Base-by-base conservation (phyloP, 2,797 vertebrate genomes). In the Lepilemur ruficaudatus region DNA sequence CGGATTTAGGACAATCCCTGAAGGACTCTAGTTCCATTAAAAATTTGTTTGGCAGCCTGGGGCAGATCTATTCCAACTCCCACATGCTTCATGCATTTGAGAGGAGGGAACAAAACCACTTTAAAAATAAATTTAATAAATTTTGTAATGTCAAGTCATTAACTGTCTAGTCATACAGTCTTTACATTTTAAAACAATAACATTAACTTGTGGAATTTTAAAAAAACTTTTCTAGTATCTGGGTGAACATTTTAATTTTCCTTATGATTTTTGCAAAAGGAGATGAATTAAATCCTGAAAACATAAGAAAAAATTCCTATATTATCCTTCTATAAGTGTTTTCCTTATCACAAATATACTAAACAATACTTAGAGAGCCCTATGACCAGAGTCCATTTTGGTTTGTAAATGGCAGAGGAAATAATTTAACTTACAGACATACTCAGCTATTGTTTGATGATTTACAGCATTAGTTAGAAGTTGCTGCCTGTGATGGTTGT, bases 101-200 rank as follows among this genome's bases (percentile, higher is more conserved):
- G 96, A 97, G 50, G 38, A 35, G 93, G 67, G n/a, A 98, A 93
- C n/a, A 94, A 94, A 97, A 98, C 93, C 93, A 57, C 57, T 95
- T 97, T 94, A 85, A 46, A 98, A 98, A 95, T 94, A 94, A 84
- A 94, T 91, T 89, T 97, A 98, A 98, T 93, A 98, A 98, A 98
- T 90, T 83, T 93, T 88, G 30, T 94, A 65, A 95, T 93, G 75
- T 80, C 83, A 97, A 96, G 96, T 95, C 96, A 97, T 97, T 97
- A 98, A 95, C 92, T 97, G 57, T 92, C 93, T 97, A 93, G 89
- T 95, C 95, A 92, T 70, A 50, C 5, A 83, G 12, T 28, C 65
- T 94, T 97, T 41, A 48, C 35, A 90, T 95, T 97, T 91, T 92
- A 61, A 93, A 97, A 93, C 32, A 89, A 70, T 82, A 94, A 96